Base-by-base conservation (phyloP, 2,113 vertebrate genomes). In the Himantopus leucocephalus region DNA sequence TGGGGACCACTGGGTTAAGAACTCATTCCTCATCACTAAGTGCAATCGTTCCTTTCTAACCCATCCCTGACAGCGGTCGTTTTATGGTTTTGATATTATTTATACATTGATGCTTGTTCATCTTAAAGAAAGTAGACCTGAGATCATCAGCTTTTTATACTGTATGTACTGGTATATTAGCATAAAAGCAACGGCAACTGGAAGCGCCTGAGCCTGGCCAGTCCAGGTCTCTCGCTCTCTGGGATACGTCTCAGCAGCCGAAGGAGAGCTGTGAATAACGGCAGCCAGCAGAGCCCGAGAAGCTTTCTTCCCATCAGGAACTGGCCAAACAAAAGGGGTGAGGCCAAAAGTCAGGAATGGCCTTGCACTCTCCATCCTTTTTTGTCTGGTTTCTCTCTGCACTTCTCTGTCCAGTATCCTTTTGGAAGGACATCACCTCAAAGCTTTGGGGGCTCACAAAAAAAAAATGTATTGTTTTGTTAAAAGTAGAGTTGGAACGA, bases 131-230 rank as follows among this genome's bases (percentile, higher is more conserved):
- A 76, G 37, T 0, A 39, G 34, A 52, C 9, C 29, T 14, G 19
- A 85, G 66, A 10, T 23, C 34, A 50, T 10, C 60, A 43, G 20
- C 3, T 50, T 35, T 11, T 43, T 50, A 32, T 37, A 86, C 59
- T 43, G 12, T 35, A 1, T 29, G 2, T 10, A 10, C 8, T 4
- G 32, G 20, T 34, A 1, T 13, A 6, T 50, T 4, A 34, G 17
- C 18, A 27, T 2, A 18, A 53, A 77, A 90, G 29, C 4, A 52
- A 43, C 4, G 45, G 34, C 27, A 35, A 26, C 24, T 52, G 74
- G 45, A 66, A 60, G 29, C 2, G 35, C 34, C 66, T 19, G 53
- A 63, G 60, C 62, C 35, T 52, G 48, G 48, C 30, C 45, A 60
- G 18, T 2, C 63, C 50, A 18, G 5, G 59, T 35, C 50, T 72